Percentiles rank a stretch among this genome's conserved stretches.
Conservation (phyloP, 2,113 vertebrate species). For the Anolis carolinensis region DNA sequence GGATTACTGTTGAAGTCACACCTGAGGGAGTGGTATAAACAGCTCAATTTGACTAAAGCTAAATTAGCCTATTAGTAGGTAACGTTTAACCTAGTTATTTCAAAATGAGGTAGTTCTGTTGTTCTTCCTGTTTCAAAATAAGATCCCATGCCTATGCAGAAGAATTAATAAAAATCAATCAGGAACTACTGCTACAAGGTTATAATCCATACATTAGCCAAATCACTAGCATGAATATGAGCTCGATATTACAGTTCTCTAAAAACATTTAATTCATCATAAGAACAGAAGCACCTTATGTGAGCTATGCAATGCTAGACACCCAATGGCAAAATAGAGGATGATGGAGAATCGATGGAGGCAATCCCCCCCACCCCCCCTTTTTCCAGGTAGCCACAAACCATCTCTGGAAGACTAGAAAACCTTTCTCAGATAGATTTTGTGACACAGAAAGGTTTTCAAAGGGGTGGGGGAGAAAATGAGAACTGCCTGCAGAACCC, state of each 20-base stretch:
- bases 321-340: too few relatives aligned
- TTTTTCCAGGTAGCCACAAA: neutral
- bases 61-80: neutral
- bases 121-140: neutral
- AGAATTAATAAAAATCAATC: neutral
- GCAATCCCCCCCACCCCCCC: too few relatives aligned
- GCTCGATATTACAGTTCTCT: neutral
- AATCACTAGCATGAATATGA: neutral
- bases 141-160: neutral
- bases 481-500: too few relatives aligned
- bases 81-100: conserved; percentile 7
- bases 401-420: neutral
- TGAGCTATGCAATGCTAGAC: neutral
- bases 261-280: neutral
- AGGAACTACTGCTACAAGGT: neutral
- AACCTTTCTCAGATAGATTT: neutral
- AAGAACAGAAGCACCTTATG: neutral
- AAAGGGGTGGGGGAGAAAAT: neutral
- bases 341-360: too few relatives aligned
- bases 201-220: neutral
- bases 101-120: neutral
- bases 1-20: conserved; percentile 1
- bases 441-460: too few relatives aligned
- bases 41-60: neutral
- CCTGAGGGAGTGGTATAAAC: conserved; percentile 8